These are phyloP conservation scores for Hypotaenidia philippensis DNA, from an alignment of 2,797 vertebrate genomes.

Conservation along the genomic window DNA sequence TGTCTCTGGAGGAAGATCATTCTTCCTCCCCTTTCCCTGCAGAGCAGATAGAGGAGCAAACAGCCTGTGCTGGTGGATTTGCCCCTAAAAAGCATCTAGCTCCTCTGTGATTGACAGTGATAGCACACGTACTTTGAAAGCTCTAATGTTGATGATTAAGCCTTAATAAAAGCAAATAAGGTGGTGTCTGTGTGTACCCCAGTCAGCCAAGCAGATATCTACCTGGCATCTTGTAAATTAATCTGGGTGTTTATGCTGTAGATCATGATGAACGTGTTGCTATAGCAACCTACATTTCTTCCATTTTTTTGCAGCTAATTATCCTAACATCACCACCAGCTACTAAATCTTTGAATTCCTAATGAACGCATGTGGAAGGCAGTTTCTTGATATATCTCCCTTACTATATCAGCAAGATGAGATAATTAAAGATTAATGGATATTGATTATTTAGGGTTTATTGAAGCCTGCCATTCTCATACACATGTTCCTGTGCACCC, in stretches of 20 bases:
- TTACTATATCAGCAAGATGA: slow-evolving; percentile 63
- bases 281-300: slow-evolving; percentile 86
- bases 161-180: slow-evolving; percentile 86
- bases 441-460: slow-evolving; percentile 76
- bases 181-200: slow-evolving; percentile 81
- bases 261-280: slow-evolving; percentile 86
- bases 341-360: slow-evolving; percentile 86
- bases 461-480: slow-evolving; percentile 46
- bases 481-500: not conserved
- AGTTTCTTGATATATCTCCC: slow-evolving; percentile 73
- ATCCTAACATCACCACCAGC: slow-evolving; percentile 82
- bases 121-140: slow-evolving; percentile 81
- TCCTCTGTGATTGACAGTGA: slow-evolving; percentile 80
- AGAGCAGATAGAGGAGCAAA: not conserved
- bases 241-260: slow-evolving; percentile 85
- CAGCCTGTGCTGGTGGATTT: slow-evolving; percentile 23
- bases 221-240: slow-evolving; percentile 87
- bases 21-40: not conserved
- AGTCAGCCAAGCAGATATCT: slow-evolving; percentile 80
- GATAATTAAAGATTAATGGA: slow-evolving; percentile 60
- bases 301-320: slow-evolving; percentile 82
- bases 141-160: slow-evolving; percentile 81
- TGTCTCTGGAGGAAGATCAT: not conserved
- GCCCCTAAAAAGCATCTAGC: slow-evolving; percentile 67
- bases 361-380: slow-evolving; percentile 81